Evolutionary conservation across 2,888 invertebrate genomes (phyloP), one percentile per base, ranked within the genome.

Genomic region (Brenthis daphne): DNA sequence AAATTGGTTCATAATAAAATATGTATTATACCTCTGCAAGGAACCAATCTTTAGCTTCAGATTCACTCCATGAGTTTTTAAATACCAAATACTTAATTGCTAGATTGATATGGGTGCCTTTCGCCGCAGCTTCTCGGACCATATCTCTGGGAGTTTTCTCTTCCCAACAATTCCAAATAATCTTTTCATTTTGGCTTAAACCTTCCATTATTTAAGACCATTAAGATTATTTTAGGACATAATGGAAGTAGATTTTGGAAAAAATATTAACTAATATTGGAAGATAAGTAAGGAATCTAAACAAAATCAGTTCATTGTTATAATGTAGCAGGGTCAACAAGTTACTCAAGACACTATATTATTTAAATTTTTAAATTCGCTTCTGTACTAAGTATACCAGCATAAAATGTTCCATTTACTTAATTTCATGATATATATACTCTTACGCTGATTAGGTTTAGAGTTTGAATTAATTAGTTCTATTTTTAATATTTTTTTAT

Each of bases 151-250:
- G 91, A 54, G 94, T 94, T 75, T 95, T 94, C 66, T 87, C 91
- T 72, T 93, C 93, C 95, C 95, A 96, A 75, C 94, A 95, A 64
- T 92, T 90, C 95, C 95, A 95, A 75, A 95, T 92, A 63, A 91
- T 93, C 76, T 93, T 94, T 74, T 94, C 89, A 84, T 94, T 94
- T 81, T 93, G 94, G 69, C 86, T 90, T 71, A 94, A 78, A 75
- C 92, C 90, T 86, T 95, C 95, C 94, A 95, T 91, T 67, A 57
- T 63, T 53, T 29, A 57, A 51, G 0, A 37, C 53, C 37, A 6
- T 37, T 63, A 20, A 6, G 29, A 33, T 60, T n/a, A 12, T 60
- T 60, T 48, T 50, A 60, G 12, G 33, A n/a, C 50, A 60, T 60
- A 16, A 60, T 29, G 6, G 29, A 50, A 33, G n/a, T 6, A 48